Conservation (phyloP, 2,888 invertebrate species). For the Creontiades dilutus region DNA sequence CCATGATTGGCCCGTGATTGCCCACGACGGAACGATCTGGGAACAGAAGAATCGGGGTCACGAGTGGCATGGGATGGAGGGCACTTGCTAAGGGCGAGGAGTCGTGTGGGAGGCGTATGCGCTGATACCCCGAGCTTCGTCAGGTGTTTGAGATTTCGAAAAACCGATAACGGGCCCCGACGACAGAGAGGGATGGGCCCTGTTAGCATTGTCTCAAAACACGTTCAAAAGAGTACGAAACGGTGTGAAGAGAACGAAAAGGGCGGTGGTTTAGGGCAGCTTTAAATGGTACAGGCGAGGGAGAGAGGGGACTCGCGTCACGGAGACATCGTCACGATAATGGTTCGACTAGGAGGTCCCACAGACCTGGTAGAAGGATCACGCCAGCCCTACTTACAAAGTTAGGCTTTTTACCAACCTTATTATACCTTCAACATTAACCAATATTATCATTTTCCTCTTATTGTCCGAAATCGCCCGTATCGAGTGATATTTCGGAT, state of each 20-base stretch:
- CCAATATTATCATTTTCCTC: too few species aligned
- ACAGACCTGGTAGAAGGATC: constrained; percentile 4
- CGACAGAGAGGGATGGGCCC: constrained; percentile 4
- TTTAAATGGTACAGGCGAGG: background rate
- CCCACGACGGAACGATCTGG: background rate
- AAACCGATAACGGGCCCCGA: background rate
- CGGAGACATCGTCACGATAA: constrained; percentile 40
- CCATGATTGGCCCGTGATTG: too few species aligned
- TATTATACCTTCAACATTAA: too few species aligned
- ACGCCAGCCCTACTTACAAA: constrained; percentile 28
- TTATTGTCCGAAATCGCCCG: too few species aligned
- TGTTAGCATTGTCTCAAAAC: constrained; percentile 42
- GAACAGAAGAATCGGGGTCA: background rate
- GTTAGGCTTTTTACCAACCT: background rate
- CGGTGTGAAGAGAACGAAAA: constrained; percentile 17
- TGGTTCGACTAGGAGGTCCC: constrained; percentile 1
- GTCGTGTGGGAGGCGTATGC: constrained; percentile 36
- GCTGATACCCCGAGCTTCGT: background rate
- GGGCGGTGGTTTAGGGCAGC: background rate
- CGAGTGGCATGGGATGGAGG: constrained; percentile 23
- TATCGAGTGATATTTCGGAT: too few species aligned
- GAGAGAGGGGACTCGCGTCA: background rate
- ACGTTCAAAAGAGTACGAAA: constrained; percentile 32
- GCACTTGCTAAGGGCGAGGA: background rate
- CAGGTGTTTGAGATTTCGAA: constrained; percentile 24